Evolutionary conservation across 2,888 invertebrate genomes (phyloP).

Genomic region (Acanthopleura granulata): DNA sequence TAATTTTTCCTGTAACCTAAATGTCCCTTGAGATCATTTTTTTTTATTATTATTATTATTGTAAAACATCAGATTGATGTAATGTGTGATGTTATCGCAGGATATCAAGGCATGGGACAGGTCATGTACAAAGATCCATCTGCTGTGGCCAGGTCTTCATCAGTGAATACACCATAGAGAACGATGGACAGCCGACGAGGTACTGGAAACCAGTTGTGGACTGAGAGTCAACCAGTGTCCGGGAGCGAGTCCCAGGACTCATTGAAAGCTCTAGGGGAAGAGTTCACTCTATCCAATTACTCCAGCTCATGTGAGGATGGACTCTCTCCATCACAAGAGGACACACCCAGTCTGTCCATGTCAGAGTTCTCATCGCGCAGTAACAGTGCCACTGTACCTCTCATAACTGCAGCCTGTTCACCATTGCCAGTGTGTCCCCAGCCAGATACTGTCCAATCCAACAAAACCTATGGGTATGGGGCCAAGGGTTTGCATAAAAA

Average conservation of each 20-base stretch:
- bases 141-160: too few species aligned
- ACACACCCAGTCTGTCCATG: neutral
- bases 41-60: too few species aligned
- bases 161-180: too few species aligned
- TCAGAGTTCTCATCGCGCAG: neutral
- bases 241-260: neutral
- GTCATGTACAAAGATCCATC: too few species aligned
- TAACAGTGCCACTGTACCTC: neutral
- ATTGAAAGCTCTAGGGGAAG: neutral
- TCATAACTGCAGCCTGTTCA: neutral
- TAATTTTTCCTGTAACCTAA: too few species aligned
- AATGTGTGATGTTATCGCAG: too few species aligned
- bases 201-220: neutral
- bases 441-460: neutral
- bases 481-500: neutral
- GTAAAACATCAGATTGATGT: too few species aligned
- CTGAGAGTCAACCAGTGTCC: neutral
- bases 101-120: too few species aligned
- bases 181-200: too few species aligned
- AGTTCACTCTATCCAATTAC: neutral
- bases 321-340: neutral
- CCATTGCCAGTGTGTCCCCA: neutral
- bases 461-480: neutral
- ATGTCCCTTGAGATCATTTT: too few species aligned
- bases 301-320: neutral